Evolutionary conservation across 2,113 vertebrate species (phyloP).

Genomic region (Echinops telfairi): DNA sequence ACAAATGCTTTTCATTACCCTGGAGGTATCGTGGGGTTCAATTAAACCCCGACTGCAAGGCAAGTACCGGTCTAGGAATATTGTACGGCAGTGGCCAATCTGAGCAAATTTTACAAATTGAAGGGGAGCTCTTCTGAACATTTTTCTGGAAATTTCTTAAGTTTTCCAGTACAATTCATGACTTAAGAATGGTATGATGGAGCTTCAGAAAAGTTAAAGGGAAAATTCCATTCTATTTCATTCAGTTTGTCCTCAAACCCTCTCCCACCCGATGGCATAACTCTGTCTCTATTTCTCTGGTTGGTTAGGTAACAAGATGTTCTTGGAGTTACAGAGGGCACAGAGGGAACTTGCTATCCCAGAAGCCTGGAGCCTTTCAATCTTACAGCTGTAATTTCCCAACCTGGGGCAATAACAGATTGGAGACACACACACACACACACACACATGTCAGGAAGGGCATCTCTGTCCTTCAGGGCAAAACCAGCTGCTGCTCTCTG

Average conservation of each 20-base stretch:
- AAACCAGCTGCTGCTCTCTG: constrained; percentile 20
- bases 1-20: background rate
- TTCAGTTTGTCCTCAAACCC: no score
- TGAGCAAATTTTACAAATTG: background rate
- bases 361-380: constrained; percentile 16
- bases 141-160: constrained; percentile 61
- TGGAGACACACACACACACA: no score
- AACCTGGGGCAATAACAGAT: constrained; percentile 38
- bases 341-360: constrained; percentile 40
- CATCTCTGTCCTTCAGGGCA: background rate
- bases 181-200: constrained; percentile 58
- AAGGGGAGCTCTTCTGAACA: constrained; percentile 52
- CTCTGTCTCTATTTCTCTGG: constrained; percentile 44
- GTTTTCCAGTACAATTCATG: constrained; percentile 43
- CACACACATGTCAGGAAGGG: background rate
- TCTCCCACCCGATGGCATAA: constrained; percentile 37
- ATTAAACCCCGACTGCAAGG: background rate
- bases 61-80: background rate
- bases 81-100: constrained; percentile 17
- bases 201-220: no score
- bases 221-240: no score
- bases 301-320: constrained; percentile 63
- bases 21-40: background rate
- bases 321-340: constrained; percentile 59
- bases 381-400: constrained; percentile 45